These are phyloP conservation scores for Heliothis subflexa DNA, from an alignment of 1,140 invertebrate species.

Conservation along the genomic window DNA sequence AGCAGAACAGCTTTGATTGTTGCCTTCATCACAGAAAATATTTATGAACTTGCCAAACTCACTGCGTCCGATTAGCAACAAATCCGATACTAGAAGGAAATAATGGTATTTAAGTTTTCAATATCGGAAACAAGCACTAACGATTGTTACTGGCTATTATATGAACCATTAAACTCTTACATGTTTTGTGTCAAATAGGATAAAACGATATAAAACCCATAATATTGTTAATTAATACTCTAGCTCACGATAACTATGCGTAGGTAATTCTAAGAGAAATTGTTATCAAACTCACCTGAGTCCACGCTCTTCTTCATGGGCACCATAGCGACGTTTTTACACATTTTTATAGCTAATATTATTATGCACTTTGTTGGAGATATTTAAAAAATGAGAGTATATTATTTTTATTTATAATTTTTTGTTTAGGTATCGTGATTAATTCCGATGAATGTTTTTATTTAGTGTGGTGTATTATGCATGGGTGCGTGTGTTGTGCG, in stretches of 20 bases:
- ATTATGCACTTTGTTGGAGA: slow-evolving; percentile 26
- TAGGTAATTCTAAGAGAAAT: background rate
- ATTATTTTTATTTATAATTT: slow-evolving; percentile 19
- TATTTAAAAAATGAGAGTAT: background rate
- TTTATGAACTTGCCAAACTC: background rate
- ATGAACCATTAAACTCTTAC: background rate
- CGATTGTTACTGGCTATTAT: background rate
- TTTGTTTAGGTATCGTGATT: slow-evolving; percentile 16
- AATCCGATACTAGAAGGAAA: background rate
- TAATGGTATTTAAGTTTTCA: background rate
- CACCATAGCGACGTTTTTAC: slow-evolving; percentile 69
- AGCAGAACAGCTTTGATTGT: background rate
- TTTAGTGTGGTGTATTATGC: slow-evolving; percentile 38
- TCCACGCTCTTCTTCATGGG: slow-evolving; percentile 60
- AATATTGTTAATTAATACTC: background rate
- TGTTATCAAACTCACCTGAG: slow-evolving; percentile 55
- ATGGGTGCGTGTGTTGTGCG: slow-evolving; percentile 37
- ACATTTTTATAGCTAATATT: slow-evolving; percentile 61
- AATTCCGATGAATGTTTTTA: slow-evolving; percentile 30
- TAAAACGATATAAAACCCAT: background rate
- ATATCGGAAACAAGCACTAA: background rate
- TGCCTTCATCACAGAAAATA: background rate
- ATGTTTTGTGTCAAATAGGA: background rate
- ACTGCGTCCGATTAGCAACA: background rate
- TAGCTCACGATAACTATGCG: too few relatives aligned